phyloP scores from a whole-genome alignment of 1,140 invertebrate genomes.

The Metopolophium dirhodum region DNA sequence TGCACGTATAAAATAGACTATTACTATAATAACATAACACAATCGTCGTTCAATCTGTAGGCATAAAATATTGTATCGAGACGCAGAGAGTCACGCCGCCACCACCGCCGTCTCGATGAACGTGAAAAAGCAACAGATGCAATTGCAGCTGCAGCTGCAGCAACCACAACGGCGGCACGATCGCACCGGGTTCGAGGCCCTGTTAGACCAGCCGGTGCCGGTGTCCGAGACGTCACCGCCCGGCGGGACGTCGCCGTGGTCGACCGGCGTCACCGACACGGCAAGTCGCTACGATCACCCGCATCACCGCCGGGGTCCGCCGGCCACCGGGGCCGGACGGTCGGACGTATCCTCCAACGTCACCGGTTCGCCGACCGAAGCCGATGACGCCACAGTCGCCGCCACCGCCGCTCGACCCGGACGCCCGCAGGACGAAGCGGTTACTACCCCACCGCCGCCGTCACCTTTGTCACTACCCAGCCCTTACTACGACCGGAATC shows the following conservation, averaged over 20 bases:
- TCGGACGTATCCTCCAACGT: background rate
- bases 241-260: background rate
- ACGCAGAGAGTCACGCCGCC: background rate
- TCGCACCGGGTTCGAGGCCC: background rate
- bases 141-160: constrained; percentile 19
- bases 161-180: background rate
- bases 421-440: background rate
- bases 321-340: background rate
- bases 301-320: background rate
- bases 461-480: background rate
- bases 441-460: background rate
- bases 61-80: background rate
- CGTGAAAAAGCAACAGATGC: constrained; percentile 48
- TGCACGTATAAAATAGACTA: background rate
- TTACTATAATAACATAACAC: background rate
- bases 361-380: background rate
- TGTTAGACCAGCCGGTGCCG: background rate
- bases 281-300: background rate
- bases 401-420: background rate
- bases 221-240: too few species aligned
- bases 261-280: background rate
- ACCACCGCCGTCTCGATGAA: background rate
- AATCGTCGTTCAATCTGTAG: background rate
- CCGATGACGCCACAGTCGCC: background rate
- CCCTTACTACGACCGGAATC: constrained; percentile 34